Conservation (phyloP, 2,113 vertebrate genomes). For the Ramphastos sulfuratus region DNA sequence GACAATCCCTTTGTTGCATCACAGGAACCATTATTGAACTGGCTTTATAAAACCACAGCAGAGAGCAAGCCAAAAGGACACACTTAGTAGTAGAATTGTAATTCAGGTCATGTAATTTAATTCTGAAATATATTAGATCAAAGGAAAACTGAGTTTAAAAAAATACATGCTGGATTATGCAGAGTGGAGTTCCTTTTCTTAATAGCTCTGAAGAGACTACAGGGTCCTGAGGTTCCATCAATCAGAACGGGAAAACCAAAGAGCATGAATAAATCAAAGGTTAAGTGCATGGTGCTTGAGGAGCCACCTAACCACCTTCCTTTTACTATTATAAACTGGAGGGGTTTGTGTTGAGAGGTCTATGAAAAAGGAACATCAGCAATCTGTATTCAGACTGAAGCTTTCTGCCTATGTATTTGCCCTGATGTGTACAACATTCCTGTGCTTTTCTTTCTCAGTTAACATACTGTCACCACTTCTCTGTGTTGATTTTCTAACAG, state of each 20-base stretch:
- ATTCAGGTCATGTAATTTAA: slow-evolving; percentile 28
- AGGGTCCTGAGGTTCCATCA: neutral
- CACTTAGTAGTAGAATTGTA: neutral
- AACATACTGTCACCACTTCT: neutral
- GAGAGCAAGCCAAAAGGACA: neutral
- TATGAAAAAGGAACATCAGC: neutral
- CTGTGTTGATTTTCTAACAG: neutral
- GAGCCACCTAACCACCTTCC: slow-evolving; percentile 1
- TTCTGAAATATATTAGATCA: slow-evolving; percentile 34
- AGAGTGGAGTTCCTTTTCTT: slow-evolving; percentile 17
- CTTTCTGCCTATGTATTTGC: neutral
- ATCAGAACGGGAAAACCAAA: slow-evolving; percentile 20
- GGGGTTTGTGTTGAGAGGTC: slow-evolving; percentile 5
- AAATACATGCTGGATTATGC: slow-evolving; percentile 17
- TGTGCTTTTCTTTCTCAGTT: neutral
- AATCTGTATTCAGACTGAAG: neutral
- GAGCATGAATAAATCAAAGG: slow-evolving; percentile 4
- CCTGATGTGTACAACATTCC: neutral
- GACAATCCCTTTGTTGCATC: neutral
- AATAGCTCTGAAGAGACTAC: slow-evolving; percentile 14
- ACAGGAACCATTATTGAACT: neutral
- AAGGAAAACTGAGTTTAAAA: slow-evolving; percentile 2
- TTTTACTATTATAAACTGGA: neutral
- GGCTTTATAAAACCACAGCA: neutral
- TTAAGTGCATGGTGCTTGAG: slow-evolving; percentile 16